Evolutionary conservation across 1,140 invertebrate genomes (phyloP).

Genomic region (Polyergus mexicanus): DNA sequence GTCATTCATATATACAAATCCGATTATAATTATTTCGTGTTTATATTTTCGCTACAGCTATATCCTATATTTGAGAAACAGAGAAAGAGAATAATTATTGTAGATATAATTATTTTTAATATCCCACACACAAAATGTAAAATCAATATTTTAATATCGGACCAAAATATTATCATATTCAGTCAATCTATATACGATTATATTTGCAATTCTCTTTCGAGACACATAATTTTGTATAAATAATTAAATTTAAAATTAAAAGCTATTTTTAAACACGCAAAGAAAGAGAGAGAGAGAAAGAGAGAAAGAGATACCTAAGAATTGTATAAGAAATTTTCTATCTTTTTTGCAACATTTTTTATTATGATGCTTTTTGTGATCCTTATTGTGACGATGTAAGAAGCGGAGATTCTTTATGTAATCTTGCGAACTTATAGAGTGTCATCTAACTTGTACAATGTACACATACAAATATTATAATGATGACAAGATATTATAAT

Average conservation of each 20-base stretch:
- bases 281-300: no score
- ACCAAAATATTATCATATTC: neutral
- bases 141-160: constrained; percentile 16
- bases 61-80: neutral
- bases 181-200: no score
- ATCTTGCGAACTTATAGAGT: neutral
- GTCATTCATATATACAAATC: neutral
- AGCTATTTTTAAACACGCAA: neutral
- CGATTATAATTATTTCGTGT: constrained; percentile 10
- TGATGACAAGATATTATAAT: constrained; percentile 33
- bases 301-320: neutral
- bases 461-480: constrained; percentile 26
- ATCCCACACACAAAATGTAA: neutral
- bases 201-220: no score
- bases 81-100: constrained; percentile 7
- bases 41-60: neutral
- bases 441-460: constrained; percentile 25
- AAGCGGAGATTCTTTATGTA: constrained; percentile 31
- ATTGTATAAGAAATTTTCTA: constrained; percentile 12
- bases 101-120: constrained; percentile 23
- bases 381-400: constrained; percentile 29
- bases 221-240: no score
- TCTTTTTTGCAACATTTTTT: constrained; percentile 16
- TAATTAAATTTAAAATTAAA: no score
- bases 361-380: constrained; percentile 36